Conservation (phyloP, 2,113 vertebrate genomes). For the Garra rufa region DNA sequence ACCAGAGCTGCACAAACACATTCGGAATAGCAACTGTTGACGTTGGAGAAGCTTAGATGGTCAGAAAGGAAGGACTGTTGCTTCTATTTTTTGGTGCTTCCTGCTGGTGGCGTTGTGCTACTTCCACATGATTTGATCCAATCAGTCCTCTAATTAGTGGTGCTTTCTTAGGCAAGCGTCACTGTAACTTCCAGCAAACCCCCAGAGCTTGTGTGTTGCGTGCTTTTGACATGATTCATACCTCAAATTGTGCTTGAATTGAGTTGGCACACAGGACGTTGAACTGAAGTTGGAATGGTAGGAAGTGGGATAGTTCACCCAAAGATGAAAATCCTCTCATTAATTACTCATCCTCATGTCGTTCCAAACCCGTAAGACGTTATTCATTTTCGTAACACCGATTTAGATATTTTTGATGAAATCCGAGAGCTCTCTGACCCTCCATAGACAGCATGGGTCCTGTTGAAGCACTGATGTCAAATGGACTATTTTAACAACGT, state of each 20-base stretch:
- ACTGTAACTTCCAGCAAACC: neutral
- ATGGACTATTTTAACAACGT: no score
- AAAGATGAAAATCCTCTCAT: no score
- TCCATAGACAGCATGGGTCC: no score
- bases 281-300: neutral
- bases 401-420: no score
- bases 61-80: neutral
- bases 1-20: slow-evolving; percentile 29
- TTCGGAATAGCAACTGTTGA: slow-evolving; percentile 49
- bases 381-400: no score
- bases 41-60: slow-evolving; percentile 48
- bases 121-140: slow-evolving; percentile 22
- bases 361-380: no score
- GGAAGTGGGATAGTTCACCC: neutral
- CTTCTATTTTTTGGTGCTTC: neutral
- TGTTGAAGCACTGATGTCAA: no score
- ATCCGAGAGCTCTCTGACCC: no score
- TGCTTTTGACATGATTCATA: neutral
- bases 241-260: neutral
- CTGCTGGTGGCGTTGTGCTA: neutral
- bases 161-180: slow-evolving; percentile 21
- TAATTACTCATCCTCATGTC: no score
- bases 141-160: slow-evolving; percentile 17
- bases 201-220: neutral
- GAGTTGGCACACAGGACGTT: neutral